Percentiles rank a stretch among this genome's conserved stretches.
These are phyloP conservation scores for Temnothorax ravouxi DNA, from an alignment of 2,888 invertebrate genomes.

Conservation along the genomic window DNA sequence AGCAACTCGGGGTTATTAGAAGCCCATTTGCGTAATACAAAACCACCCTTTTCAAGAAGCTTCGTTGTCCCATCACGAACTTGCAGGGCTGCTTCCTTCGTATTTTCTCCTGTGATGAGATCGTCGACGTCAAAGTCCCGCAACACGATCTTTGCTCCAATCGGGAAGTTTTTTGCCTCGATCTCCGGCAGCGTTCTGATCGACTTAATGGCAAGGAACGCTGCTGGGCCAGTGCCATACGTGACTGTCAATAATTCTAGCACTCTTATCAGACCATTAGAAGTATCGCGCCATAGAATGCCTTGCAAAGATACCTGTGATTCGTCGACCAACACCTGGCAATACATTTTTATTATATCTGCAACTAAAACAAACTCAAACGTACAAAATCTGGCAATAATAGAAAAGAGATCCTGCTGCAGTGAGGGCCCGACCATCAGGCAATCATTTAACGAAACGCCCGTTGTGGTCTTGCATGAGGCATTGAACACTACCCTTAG, in stretches of 20 bases:
- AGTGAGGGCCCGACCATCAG: too few species aligned
- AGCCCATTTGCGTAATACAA: not conserved
- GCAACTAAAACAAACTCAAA: not conserved
- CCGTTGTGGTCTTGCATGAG: too few species aligned
- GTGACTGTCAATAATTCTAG: not conserved
- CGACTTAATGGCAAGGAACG: not conserved
- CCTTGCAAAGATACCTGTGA: not conserved
- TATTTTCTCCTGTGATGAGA: not conserved
- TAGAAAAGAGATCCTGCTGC: too few species aligned
- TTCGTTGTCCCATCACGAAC: not conserved
- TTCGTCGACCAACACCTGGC: not conserved
- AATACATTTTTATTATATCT: not conserved
- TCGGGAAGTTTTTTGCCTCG: not conserved
- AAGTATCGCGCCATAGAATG: not conserved
- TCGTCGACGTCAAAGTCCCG: not conserved
- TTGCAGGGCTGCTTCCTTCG: not conserved
- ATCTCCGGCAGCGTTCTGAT: not conserved
- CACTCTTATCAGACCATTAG: not conserved
- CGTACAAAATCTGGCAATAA: not conserved
- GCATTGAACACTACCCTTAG: too few species aligned
- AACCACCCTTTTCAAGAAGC: not conserved
- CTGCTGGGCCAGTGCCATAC: not conserved
- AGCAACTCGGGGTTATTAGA: not conserved
- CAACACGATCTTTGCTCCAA: not conserved
- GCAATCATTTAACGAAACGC: too few species aligned